Percentiles rank a stretch among this genome's conserved stretches.
These are phyloP conservation scores for Cantharis lateralis DNA, from an alignment of 2,888 invertebrate species.

Conservation along the genomic window DNA sequence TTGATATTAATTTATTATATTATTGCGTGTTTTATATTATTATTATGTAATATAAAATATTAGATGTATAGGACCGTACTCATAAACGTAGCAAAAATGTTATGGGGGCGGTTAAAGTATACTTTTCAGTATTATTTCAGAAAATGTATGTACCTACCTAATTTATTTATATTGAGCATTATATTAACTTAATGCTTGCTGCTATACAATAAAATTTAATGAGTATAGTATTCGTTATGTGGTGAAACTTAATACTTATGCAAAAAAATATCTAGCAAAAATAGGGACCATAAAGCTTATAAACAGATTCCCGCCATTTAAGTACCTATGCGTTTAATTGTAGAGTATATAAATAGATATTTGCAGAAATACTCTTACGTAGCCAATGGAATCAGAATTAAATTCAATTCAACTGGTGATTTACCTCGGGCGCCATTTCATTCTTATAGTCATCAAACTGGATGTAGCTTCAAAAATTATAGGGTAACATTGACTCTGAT, in stretches of 20 bases:
- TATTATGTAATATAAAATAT: not conserved
- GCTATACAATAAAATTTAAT: constrained; percentile 38
- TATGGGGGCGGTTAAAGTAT: not conserved
- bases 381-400: not conserved
- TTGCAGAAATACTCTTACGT: constrained; percentile 21
- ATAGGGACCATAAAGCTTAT: constrained; percentile 50
- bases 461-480: not conserved
- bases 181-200: constrained; percentile 34
- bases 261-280: constrained; percentile 40
- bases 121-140: not conserved
- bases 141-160: constrained; percentile 8
- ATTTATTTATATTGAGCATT: constrained; percentile 29
- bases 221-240: constrained; percentile 21
- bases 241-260: constrained; percentile 25
- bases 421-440: not conserved
- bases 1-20: constrained; percentile 15
- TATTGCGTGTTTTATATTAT: constrained; percentile 19
- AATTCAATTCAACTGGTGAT: not conserved
- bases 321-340: constrained; percentile 43
- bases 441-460: not conserved
- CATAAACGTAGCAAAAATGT: not conserved
- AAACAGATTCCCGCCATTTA: constrained; percentile 47
- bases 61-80: not conserved
- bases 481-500: not conserved
- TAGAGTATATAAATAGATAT: constrained; percentile 19